phyloP scores from a whole-genome alignment of 2,888 invertebrate genomes.

The Prionchulus punctatus region DNA sequence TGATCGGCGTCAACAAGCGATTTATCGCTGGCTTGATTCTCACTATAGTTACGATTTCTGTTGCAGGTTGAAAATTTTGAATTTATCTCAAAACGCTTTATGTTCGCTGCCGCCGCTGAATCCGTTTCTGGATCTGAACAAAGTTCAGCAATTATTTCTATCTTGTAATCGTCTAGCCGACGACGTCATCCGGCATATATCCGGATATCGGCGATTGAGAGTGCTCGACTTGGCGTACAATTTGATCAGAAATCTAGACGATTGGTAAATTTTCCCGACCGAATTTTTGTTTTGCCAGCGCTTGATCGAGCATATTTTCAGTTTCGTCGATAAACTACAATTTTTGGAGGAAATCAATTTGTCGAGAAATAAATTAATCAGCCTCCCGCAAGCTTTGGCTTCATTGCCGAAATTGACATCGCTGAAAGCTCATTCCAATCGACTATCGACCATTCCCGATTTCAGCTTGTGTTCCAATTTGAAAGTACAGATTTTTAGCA shows the following conservation, averaged over 20 bases:
- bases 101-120: constrained; percentile 30
- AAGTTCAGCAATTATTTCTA: constrained; percentile 34
- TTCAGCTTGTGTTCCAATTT: constrained; percentile 32
- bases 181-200: constrained; percentile 28
- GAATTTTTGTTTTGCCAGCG: too few species aligned
- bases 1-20: neutral
- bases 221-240: constrained; percentile 37
- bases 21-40: neutral
- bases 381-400: constrained; percentile 31
- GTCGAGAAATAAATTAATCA: constrained; percentile 34
- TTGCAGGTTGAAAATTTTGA: constrained; percentile 34
- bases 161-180: constrained; percentile 34
- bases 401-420: constrained; percentile 32
- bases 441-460: constrained; percentile 34
- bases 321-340: constrained; percentile 31
- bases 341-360: constrained; percentile 35
- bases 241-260: constrained; percentile 33
- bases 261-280: too few species aligned
- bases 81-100: constrained; percentile 33
- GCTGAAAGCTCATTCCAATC: constrained; percentile 37
- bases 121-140: constrained; percentile 32
- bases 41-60: neutral
- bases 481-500: constrained; percentile 25
- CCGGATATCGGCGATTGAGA: constrained; percentile 32
- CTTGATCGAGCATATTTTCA: constrained; percentile 14